phyloP scores from a whole-genome alignment of 2,113 vertebrate species.

The Phalacrocorax pelagicus region DNA sequence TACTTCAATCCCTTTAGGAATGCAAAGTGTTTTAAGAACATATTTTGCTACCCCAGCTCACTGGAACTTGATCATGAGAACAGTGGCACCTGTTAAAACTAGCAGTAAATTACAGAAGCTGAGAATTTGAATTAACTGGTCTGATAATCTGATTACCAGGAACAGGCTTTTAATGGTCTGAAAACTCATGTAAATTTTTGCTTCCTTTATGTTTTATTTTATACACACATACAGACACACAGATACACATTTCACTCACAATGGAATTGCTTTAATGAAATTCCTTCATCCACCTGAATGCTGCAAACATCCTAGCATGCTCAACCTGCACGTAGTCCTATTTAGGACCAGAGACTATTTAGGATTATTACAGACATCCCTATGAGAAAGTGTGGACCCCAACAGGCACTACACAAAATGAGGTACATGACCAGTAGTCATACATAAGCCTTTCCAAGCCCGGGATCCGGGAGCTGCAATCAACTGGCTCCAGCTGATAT shows the following conservation, averaged over 20 bases:
- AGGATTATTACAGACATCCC: neutral
- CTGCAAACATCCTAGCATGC: neutral
- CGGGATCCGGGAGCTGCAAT: neutral
- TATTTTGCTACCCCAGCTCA: neutral
- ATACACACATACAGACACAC: neutral
- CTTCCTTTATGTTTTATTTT: neutral
- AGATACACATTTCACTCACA: neutral
- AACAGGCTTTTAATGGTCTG: neutral
- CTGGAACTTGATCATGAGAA: neutral
- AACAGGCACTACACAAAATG: neutral
- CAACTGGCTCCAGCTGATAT: neutral
- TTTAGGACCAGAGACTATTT: neutral
- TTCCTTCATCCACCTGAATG: neutral
- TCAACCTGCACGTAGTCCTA: neutral
- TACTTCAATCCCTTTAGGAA: constrained; percentile 24
- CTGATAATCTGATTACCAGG: neutral
- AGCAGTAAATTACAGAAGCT: neutral
- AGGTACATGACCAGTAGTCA: neutral
- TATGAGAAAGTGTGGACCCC: neutral
- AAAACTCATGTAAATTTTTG: neutral
- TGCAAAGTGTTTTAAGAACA: neutral
- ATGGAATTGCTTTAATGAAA: neutral
- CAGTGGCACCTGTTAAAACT: constrained; percentile 13
- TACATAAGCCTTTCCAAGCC: neutral
- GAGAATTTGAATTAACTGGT: neutral